Evolutionary conservation across 2,797 vertebrate genomes (phyloP).

Genomic region (Falco naumanni): DNA sequence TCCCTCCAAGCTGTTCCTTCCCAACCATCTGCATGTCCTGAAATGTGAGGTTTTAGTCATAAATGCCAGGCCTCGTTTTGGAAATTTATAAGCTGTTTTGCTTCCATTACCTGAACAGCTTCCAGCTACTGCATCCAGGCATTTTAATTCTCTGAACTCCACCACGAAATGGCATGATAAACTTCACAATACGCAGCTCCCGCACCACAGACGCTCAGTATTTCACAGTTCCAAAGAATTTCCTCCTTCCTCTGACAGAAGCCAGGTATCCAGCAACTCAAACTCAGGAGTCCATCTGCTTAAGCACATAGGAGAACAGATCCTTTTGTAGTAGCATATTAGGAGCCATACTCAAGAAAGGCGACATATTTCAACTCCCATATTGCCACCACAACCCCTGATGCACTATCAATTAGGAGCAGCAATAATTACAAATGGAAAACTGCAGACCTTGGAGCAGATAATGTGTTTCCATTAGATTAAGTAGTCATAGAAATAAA

Average conservation of each 20-base stretch:
- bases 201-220: rapidly evolving
- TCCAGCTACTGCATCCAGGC: conserved; percentile 15
- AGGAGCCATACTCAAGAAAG: neutral
- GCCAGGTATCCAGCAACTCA: neutral
- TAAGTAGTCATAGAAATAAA: conserved; percentile 80
- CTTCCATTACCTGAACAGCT: conserved; percentile 57
- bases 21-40: conserved; percentile 62
- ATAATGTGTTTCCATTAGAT: conserved; percentile 81
- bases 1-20: conserved; percentile 66
- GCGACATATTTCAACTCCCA: conserved; percentile 56
- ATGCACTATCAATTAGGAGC: conserved; percentile 77
- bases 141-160: neutral
- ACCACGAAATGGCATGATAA: rapidly evolving
- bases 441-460: conserved; percentile 74
- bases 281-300: conserved; percentile 12
- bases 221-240: neutral
- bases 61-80: conserved; percentile 60
- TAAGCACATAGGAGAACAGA: neutral
- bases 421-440: conserved; percentile 77
- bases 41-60: conserved; percentile 68
- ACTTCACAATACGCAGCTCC: rapidly evolving
- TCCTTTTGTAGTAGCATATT: neutral
- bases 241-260: conserved; percentile 23
- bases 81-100: conserved; percentile 48
- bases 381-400: conserved; percentile 73